Conservation (phyloP, 2,113 vertebrate species). For the Scomber colias region DNA sequence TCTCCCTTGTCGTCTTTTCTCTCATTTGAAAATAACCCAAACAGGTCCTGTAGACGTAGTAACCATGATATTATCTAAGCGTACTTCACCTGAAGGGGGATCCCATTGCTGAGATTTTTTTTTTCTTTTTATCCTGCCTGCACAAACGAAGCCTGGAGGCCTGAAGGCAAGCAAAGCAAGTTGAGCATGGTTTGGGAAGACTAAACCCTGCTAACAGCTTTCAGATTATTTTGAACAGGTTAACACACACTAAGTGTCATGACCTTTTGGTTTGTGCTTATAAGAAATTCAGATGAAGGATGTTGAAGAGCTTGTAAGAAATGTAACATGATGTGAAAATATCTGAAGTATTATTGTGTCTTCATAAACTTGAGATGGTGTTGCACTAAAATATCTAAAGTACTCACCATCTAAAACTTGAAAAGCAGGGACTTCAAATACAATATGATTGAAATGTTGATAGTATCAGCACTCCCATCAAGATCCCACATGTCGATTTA, state of each 20-base stretch:
- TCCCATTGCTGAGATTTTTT: slow-evolving; percentile 79
- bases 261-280: slow-evolving; percentile 15
- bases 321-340: neutral
- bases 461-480: slow-evolving; percentile 35
- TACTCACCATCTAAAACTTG: neutral
- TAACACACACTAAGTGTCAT: slow-evolving; percentile 23
- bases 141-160: slow-evolving; percentile 77
- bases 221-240: slow-evolving; percentile 41
- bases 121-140: slow-evolving; percentile 79
- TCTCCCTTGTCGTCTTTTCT: slow-evolving; percentile 59
- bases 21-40: slow-evolving; percentile 89
- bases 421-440: slow-evolving; percentile 22
- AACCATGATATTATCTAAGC: slow-evolving; percentile 89
- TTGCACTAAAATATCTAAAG: neutral
- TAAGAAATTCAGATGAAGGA: neutral
- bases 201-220: slow-evolving; percentile 52
- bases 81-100: slow-evolving; percentile 87
- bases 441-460: slow-evolving; percentile 39
- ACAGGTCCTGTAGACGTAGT: slow-evolving; percentile 86
- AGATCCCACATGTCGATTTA: slow-evolving; percentile 63
- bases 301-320: neutral
- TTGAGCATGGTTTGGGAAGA: slow-evolving; percentile 54
- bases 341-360: neutral
- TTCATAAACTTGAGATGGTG: neutral
- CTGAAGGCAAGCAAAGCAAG: slow-evolving; percentile 81